Evolutionary conservation across 35 echinoderm and acorn worm species (phyloP).

Genomic region (Diadema setosum): DNA sequence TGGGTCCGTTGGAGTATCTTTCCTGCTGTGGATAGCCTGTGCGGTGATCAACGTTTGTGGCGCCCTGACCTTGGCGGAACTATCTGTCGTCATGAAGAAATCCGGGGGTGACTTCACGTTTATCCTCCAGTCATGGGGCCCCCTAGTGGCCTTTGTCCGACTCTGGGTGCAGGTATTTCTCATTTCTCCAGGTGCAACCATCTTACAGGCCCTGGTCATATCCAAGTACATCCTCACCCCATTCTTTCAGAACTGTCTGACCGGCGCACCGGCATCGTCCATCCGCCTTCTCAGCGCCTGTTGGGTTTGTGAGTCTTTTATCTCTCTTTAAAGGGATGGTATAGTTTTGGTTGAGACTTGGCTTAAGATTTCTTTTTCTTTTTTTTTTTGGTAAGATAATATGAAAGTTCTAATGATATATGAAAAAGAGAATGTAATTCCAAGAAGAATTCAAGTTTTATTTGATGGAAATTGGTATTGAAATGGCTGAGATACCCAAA

Average conservation of each 20-base stretch:
- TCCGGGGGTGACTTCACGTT: conserved; percentile 4
- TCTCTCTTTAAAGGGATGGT: no score
- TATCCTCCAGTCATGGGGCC: neutral
- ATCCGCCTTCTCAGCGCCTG: neutral
- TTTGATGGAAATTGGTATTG: no score
- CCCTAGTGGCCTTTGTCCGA: neutral
- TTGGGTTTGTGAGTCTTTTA: neutral
- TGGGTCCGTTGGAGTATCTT: neutral
- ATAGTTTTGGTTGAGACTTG: no score
- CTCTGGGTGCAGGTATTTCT: neutral
- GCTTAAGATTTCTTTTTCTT: no score
- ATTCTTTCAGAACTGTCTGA: neutral
- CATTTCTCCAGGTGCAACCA: neutral
- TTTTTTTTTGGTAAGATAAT: no score
- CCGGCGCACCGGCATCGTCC: neutral
- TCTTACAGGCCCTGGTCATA: neutral
- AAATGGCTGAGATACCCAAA: no score
- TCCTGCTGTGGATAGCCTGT: neutral
- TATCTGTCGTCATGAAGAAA: neutral
- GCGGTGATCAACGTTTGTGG: conserved; percentile 1
- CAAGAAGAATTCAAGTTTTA: no score
- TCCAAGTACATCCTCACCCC: neutral
- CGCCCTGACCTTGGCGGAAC: neutral
- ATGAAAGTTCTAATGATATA: no score
- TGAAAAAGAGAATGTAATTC: no score